phyloP scores from a whole-genome alignment of 2,797 vertebrate species.

The Alouatta caraya region DNA sequence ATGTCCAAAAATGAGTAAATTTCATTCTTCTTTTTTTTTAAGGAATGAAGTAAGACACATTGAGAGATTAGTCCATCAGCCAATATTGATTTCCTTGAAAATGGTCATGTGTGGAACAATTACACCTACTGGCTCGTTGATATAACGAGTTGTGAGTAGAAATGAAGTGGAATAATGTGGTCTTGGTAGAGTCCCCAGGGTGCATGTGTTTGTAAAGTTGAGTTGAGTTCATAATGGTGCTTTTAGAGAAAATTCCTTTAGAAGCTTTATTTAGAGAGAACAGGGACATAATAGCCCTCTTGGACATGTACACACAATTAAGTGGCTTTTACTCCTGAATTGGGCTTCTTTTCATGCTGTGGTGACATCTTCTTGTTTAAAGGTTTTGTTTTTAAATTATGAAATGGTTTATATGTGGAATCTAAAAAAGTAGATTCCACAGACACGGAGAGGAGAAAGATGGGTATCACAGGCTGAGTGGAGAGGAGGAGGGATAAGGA shows the following conservation, averaged over 20 bases:
- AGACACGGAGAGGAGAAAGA: not conserved
- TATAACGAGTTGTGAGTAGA: slow-evolving; percentile 39
- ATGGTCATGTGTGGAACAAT: slow-evolving; percentile 36
- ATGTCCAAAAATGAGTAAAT: not conserved
- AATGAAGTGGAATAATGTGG: slow-evolving; percentile 57
- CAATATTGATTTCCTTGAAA: slow-evolving; percentile 55
- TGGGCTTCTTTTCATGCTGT: not conserved
- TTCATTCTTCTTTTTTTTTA: not conserved
- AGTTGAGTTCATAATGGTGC: not conserved
- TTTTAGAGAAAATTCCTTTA: slow-evolving; percentile 22
- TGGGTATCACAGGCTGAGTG: not conserved
- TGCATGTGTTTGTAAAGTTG: not conserved
- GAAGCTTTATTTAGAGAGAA: not conserved
- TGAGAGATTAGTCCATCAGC: slow-evolving; percentile 47
- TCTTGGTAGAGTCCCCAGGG: not conserved
- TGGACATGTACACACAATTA: not conserved
- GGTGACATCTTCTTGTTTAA: not conserved
- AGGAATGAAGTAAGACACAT: slow-evolving; percentile 47
- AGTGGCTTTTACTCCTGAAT: not conserved
- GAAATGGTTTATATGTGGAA: not conserved
- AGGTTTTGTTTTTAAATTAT: not conserved
- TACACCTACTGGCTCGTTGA: slow-evolving; percentile 37
- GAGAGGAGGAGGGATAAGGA: not conserved
- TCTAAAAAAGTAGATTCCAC: not conserved
- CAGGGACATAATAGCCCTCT: not conserved